phyloP scores from a whole-genome alignment of 2,888 invertebrate genomes.

The Lymantria dispar region DNA sequence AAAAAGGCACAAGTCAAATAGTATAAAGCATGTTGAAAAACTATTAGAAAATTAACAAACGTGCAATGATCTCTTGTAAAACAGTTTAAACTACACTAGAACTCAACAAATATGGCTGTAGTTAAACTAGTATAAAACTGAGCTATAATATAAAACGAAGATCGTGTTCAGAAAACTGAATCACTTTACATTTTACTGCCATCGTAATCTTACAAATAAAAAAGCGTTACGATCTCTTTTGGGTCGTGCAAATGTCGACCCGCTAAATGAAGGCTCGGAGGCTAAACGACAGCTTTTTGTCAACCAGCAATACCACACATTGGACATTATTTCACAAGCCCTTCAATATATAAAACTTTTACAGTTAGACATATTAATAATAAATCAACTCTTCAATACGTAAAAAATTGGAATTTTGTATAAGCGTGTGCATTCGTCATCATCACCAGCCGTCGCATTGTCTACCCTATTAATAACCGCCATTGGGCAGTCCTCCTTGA shows the following conservation, averaged over 20 bases:
- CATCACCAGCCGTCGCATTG: no score
- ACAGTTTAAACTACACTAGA: no score
- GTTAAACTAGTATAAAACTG: constrained; percentile 29
- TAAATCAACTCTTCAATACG: not conserved
- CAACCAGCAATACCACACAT: constrained; percentile 60
- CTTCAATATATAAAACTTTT: constrained; percentile 15
- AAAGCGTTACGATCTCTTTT: constrained; percentile 49
- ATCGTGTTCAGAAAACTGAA: constrained; percentile 44
- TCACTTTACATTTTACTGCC: constrained; percentile 62
- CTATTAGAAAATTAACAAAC: no score
- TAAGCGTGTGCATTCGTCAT: no score
- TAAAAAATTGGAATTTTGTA: no score
- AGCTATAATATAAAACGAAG: constrained; percentile 20
- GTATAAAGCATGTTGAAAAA: no score
- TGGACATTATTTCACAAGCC: constrained; percentile 37
- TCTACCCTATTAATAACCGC: no score
- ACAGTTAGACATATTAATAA: constrained; percentile 6
- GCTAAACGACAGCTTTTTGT: constrained; percentile 60
- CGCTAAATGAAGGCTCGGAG: constrained; percentile 40
- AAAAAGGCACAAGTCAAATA: no score
- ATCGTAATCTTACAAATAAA: constrained; percentile 61
- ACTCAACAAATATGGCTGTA: no score
- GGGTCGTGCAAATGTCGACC: constrained; percentile 23
- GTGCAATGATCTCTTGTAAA: no score
- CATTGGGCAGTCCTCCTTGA: no score